phyloP scores from a whole-genome alignment of 2,888 invertebrate genomes.

The Baronia brevicornis region DNA sequence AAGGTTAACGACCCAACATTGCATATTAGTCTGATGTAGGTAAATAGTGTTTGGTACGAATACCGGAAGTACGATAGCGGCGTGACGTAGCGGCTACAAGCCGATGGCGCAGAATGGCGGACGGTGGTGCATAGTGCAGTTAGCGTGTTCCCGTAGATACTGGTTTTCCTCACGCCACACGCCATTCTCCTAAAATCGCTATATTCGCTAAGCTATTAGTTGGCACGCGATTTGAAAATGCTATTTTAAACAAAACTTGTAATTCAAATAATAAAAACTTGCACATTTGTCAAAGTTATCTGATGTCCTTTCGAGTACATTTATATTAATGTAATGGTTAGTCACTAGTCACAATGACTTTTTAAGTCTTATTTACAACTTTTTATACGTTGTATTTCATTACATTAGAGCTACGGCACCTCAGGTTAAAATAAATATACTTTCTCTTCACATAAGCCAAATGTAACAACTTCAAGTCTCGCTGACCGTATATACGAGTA shows the following conservation, averaged over 20 bases:
- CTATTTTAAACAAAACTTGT: constrained; percentile 14
- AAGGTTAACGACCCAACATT: constrained; percentile 9
- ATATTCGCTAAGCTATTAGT: constrained; percentile 13
- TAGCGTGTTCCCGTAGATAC: constrained; percentile 13
- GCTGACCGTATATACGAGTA: too few relatives aligned
- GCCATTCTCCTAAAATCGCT: constrained; percentile 11
- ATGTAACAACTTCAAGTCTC: too few relatives aligned
- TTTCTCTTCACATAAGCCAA: too few relatives aligned
- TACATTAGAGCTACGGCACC: too few relatives aligned
- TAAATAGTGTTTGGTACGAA: constrained; percentile 8
- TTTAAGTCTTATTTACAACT: too few relatives aligned
- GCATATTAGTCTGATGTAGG: constrained; percentile 9
- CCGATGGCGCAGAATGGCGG: constrained; percentile 9
- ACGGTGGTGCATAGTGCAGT: constrained; percentile 8
- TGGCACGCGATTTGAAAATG: constrained; percentile 16
- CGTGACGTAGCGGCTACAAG: constrained; percentile 14
- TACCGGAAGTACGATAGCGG: constrained; percentile 12
- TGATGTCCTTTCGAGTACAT: constrained; percentile 5
- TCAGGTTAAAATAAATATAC: too few relatives aligned
- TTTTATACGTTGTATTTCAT: too few relatives aligned
- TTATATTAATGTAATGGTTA: too few relatives aligned
- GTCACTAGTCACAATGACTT: too few relatives aligned
- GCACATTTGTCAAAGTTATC: neutral
- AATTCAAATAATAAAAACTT: too few relatives aligned
- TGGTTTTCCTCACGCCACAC: constrained; percentile 11